Percentiles rank a stretch among this genome's conserved stretches.
Evolutionary conservation across 23 tunicate genomes (phyloP).

Genomic region (Trididemnum nubilum): DNA sequence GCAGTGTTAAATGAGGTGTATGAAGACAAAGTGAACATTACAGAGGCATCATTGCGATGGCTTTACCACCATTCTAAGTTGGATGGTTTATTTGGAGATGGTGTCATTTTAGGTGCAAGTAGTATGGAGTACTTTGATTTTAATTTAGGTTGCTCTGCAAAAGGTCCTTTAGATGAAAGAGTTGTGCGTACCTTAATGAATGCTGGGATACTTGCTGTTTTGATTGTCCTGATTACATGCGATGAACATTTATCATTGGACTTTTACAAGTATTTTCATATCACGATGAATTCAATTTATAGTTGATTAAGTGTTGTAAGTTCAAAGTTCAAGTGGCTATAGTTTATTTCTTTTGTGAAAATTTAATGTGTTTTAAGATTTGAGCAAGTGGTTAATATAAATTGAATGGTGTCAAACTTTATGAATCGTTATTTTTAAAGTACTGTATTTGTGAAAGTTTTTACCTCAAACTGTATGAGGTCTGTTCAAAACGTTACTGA

Average conservation of each 20-base stretch:
- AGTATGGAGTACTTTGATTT: constrained; percentile 48
- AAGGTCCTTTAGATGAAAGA: constrained; percentile 67
- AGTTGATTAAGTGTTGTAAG: too few species aligned
- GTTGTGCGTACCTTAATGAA: constrained; percentile 55
- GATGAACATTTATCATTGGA: neutral
- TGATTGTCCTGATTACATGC: constrained; percentile 62
- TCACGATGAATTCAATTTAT: neutral
- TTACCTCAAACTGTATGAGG: too few species aligned
- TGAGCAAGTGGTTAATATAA: too few species aligned
- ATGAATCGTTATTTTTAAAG: too few species aligned
- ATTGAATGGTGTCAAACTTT: too few species aligned
- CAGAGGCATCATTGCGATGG: constrained; percentile 91
- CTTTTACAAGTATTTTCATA: neutral
- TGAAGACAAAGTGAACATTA: constrained; percentile 59
- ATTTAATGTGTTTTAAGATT: too few species aligned
- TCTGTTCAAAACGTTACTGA: too few species aligned
- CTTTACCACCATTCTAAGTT: constrained; percentile 81
- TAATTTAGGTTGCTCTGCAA: constrained; percentile 44
- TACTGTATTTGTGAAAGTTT: too few species aligned
- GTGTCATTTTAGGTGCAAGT: constrained; percentile 78
- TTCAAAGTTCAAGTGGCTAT: too few species aligned
- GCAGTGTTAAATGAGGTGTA: constrained; percentile 35
- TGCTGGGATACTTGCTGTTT: constrained; percentile 38
- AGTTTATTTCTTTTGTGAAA: too few species aligned
- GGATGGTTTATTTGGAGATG: constrained; percentile 72